These are phyloP conservation scores for Brevipalpus yothersi DNA, from an alignment of 1,140 invertebrate genomes.

Conservation along the genomic window DNA sequence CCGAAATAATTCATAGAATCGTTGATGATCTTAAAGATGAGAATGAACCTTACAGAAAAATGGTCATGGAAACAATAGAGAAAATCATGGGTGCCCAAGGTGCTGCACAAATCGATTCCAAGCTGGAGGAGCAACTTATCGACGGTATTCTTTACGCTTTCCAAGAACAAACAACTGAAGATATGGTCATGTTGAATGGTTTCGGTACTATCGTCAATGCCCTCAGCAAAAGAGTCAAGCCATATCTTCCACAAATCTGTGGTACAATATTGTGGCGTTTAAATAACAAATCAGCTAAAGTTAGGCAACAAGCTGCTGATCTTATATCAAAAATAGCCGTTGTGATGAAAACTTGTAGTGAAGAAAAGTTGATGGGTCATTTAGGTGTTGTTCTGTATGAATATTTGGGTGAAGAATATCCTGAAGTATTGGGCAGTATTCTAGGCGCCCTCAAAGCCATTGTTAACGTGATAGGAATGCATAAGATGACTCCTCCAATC, in stretches of 20 bases:
- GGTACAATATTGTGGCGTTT: slow-evolving; percentile 97
- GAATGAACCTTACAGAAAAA: slow-evolving; percentile 98
- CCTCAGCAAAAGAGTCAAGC: slow-evolving; percentile 85
- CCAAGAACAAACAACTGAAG: slow-evolving; percentile 97
- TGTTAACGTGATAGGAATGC: slow-evolving; percentile 99
- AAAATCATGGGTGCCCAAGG: slow-evolving; percentile 93
- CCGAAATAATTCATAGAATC: slow-evolving; percentile 92
- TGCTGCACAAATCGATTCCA: slow-evolving; percentile 87
- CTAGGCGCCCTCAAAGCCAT: slow-evolving; percentile 93
- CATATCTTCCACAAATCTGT: slow-evolving; percentile 96
- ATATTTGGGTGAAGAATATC: slow-evolving; percentile 97
- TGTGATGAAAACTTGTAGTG: slow-evolving; percentile 98
- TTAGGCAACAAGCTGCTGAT: slow-evolving; percentile 96
- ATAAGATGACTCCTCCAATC: slow-evolving; percentile 99
- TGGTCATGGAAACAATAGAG: slow-evolving; percentile 99
- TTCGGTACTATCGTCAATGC: slow-evolving; percentile 98
- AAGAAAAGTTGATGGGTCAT: slow-evolving; percentile 99
- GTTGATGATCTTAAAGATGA: slow-evolving; percentile 99
- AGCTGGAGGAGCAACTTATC: slow-evolving; percentile 93
- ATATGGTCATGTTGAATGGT: slow-evolving; percentile 98
- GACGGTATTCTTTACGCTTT: slow-evolving; percentile 98
- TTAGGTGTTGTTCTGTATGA: slow-evolving; percentile 98
- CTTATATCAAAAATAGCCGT: slow-evolving; percentile 92
- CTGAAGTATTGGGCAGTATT: slow-evolving; percentile 94
- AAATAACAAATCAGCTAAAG: slow-evolving; percentile 98